These are phyloP conservation scores for Trachelus iudaicus DNA, from an alignment of 2,888 invertebrate species.

Conservation along the genomic window DNA sequence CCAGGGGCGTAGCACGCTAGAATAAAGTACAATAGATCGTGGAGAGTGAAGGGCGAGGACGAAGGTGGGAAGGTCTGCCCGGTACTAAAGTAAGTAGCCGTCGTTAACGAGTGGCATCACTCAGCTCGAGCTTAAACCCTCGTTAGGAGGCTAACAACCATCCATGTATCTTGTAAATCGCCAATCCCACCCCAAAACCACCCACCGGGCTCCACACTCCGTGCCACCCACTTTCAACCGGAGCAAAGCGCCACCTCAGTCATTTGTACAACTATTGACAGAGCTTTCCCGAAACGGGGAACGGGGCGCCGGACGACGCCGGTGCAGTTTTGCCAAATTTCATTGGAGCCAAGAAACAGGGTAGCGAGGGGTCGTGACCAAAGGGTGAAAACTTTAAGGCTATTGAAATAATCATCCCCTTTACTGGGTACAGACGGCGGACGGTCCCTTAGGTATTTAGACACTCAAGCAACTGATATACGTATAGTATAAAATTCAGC, in stretches of 20 bases:
- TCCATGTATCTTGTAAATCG: conserved; percentile 54
- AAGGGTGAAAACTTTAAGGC: no score
- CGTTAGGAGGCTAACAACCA: conserved; percentile 55
- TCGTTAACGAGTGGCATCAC: conserved; percentile 55
- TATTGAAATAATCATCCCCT: no score
- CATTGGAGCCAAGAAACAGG: no score
- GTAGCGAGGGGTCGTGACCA: no score
- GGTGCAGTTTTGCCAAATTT: no score
- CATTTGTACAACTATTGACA: neutral
- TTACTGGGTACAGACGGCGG: accelerated
- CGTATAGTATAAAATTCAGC: no score
- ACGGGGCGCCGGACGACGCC: neutral
- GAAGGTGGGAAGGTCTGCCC: neutral
- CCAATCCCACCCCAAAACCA: conserved; percentile 28
- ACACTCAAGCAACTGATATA: no score
- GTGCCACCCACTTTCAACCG: neutral
- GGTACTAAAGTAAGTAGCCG: conserved; percentile 33
- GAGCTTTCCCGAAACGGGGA: neutral
- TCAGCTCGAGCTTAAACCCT: conserved; percentile 56
- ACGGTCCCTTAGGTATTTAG: no score
- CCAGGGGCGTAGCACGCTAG: neutral
- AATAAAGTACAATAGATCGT: conserved; percentile 5
- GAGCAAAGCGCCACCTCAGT: neutral
- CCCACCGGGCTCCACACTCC: no score
- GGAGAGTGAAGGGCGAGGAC: conserved; percentile 11